Base-by-base conservation (phyloP, 2,797 vertebrate species). In the Ctenochaetus hawaiiensis region DNA sequence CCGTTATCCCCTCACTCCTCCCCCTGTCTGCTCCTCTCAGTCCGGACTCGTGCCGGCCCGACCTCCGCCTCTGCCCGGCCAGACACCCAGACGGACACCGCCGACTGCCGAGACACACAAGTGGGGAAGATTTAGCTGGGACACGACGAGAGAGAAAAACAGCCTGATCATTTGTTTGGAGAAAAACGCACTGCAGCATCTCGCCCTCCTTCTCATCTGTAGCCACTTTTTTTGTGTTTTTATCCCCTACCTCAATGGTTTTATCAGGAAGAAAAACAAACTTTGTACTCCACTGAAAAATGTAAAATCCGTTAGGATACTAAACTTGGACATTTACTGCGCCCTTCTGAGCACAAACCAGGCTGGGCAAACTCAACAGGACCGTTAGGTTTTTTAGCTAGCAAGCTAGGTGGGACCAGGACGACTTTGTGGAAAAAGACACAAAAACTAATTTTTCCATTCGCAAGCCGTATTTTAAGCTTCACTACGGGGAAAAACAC, bases 1-100 rank as follows among this genome's bases (percentile, higher is more conserved):
- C 92, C 82, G 86, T 89, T 89, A 90, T 83, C 69, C 77, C 65
- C 73, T 69, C 83, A 66, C 88, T 83, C 86, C 82, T 83, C 87
- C 82, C 78, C 77, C 77, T 12, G 61, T 49, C 72, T 65, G 86
- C 79, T 59, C 54, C 84, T 45, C 77, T 63, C 88, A 59, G 78
- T 86, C 72, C 59, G 53, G 72, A 89, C 83, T 80, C 77, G 77
- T 56, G 63, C 83, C 72, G 83, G 83, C 64, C 79, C 80, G 85
- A 89, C 83, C 88, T 78, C 84, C 84, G 78, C 90, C 87, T 89
- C 75, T 85, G 57, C 81, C 82, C 85, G 81, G 84, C 63, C 81
- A 49, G 5, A 87, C 83, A 66, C 81, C 68, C 83, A 62, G 49
- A 71, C 74, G 67, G 48, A 83, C 79, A 73, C 71, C 74, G 62